A percentile compares a stretch with the other conserved stretches of the same genome.
phyloP scores from a whole-genome alignment of 2,888 invertebrate genomes.

The Augiades crinisus region DNA sequence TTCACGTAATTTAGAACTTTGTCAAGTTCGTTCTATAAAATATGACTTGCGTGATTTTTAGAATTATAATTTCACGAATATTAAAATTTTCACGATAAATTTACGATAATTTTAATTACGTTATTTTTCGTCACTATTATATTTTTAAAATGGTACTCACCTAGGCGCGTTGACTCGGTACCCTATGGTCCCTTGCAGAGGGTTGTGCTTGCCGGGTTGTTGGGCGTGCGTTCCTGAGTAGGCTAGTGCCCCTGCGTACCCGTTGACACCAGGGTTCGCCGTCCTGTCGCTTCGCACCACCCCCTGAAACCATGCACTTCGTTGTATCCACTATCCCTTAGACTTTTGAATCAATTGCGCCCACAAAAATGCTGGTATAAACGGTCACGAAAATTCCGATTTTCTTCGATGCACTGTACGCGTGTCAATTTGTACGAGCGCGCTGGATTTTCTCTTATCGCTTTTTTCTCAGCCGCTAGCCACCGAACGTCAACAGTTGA shows the following conservation, averaged over 20 bases:
- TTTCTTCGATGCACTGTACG: conserved; percentile 18
- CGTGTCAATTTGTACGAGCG: conserved; percentile 24
- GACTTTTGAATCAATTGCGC: too few species aligned
- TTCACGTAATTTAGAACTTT: too few species aligned
- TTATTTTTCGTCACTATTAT: not conserved
- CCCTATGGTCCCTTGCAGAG: conserved; percentile 75
- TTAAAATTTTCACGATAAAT: not conserved
- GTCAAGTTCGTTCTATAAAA: too few species aligned
- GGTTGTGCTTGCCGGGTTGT: conserved; percentile 75
- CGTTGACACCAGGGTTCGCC: conserved; percentile 84
- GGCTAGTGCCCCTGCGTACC: conserved; percentile 74
- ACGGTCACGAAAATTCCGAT: not conserved
- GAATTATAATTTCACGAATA: too few species aligned
- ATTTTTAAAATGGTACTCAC: conserved; percentile 63
- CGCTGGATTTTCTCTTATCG: conserved; percentile 52
- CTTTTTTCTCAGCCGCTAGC: conserved; percentile 38
- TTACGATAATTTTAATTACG: not conserved
- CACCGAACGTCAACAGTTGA: conserved; percentile 63
- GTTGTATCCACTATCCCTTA: conserved; percentile 42
- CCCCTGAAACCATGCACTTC: conserved; percentile 72
- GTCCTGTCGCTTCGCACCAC: conserved; percentile 89
- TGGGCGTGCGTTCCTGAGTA: conserved; percentile 74
- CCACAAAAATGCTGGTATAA: not conserved
- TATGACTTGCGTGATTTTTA: too few species aligned
- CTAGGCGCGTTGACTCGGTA: conserved; percentile 84